Conservation (phyloP, 1,140 invertebrate species). For the Elysia chlorotica region DNA sequence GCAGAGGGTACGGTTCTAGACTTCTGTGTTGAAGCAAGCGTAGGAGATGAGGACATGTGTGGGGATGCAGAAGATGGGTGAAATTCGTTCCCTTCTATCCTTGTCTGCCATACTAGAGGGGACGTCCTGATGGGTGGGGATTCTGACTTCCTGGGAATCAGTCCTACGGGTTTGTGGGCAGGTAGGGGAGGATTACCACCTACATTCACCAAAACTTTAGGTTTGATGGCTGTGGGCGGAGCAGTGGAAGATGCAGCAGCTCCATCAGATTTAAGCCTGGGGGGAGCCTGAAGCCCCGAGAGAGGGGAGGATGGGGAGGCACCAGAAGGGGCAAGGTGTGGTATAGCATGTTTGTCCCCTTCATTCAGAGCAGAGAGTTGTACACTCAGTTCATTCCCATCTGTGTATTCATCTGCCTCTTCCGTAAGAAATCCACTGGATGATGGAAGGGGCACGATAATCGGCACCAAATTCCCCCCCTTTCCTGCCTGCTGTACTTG, state of each 20-base stretch:
- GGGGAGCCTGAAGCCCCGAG: neutral
- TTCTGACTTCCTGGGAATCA: neutral
- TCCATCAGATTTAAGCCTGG: neutral
- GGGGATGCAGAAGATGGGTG: neutral
- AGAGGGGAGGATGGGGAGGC: neutral
- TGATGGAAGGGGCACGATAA: too few species aligned
- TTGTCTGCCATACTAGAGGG: slow-evolving; percentile 7
- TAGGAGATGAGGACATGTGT: too few species aligned
- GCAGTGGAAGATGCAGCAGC: neutral
- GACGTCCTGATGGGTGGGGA: neutral
- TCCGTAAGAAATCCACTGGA: too few species aligned
- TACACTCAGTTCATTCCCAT: too few species aligned
- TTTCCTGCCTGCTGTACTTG: neutral
- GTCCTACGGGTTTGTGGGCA: neutral
- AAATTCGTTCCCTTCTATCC: neutral
- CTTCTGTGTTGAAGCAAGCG: too few species aligned
- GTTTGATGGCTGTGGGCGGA: too few species aligned
- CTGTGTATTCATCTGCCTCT: too few species aligned
- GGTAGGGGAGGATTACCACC: too few species aligned
- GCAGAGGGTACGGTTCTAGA: slow-evolving; percentile 3
- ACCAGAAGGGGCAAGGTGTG: neutral
- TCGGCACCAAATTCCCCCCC: too few species aligned
- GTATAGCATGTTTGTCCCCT: too few species aligned
- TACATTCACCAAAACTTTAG: too few species aligned
- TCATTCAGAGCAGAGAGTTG: too few species aligned